phyloP scores from a whole-genome alignment of 2,888 invertebrate species.

The Leptinotarsa juncta region DNA sequence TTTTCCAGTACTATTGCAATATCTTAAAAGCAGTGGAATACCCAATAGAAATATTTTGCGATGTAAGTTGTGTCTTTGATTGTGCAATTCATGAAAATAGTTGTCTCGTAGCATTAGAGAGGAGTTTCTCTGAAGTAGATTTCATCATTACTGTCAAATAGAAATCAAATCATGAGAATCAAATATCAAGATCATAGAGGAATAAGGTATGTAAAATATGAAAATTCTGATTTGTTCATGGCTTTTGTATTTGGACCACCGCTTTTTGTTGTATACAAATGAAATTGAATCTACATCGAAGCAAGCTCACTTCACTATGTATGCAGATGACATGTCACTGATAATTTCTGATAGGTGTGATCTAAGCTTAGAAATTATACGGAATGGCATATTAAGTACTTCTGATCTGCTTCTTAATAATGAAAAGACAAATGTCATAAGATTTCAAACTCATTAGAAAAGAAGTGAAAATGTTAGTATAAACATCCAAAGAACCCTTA shows the following conservation, averaged over 20 bases:
- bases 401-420: too few species aligned
- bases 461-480: too few species aligned
- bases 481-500: too few species aligned
- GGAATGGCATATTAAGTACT: too few species aligned
- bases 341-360: background rate
- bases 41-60: background rate
- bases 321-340: background rate
- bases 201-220: background rate
- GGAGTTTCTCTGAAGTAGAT: background rate
- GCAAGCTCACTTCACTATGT: background rate
- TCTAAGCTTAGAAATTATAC: background rate
- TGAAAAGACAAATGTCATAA: too few species aligned
- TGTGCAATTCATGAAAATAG: background rate
- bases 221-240: too few species aligned
- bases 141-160: background rate
- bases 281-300: background rate
- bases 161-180: background rate
- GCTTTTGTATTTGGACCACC: background rate
- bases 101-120: background rate
- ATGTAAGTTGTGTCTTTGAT: background rate
- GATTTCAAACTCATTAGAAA: too few species aligned
- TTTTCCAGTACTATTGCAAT: background rate
- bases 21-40: background rate
- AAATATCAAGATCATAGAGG: background rate
- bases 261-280: background rate